Percentiles rank a stretch among this genome's conserved stretches.
These are phyloP conservation scores for Hemitrygon akajei DNA, from an alignment of 2,797 vertebrate genomes.

Conservation along the genomic window DNA sequence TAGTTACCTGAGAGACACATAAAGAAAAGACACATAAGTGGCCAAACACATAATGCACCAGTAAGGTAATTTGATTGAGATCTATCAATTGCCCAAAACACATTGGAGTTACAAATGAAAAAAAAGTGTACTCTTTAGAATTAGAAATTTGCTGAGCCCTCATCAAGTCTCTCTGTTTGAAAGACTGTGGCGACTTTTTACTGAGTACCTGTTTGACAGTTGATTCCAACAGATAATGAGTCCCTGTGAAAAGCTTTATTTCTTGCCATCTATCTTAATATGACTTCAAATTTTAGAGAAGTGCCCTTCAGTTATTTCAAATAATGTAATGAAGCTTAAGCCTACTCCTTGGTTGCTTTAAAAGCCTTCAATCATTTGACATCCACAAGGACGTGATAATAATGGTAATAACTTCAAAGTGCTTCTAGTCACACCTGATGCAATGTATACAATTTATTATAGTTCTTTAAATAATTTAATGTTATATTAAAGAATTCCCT, in stretches of 20 bases:
- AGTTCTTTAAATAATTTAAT: background rate
- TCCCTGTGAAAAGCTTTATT: background rate
- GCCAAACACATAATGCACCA: background rate
- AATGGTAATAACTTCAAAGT: background rate
- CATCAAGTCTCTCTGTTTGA: background rate
- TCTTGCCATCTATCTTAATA: background rate
- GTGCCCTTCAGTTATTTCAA: constrained; percentile 10
- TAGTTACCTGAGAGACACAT: background rate
- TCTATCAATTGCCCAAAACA: background rate
- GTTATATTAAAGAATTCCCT: background rate
- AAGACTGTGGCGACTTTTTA: background rate
- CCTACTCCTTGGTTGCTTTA: background rate
- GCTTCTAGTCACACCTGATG: background rate
- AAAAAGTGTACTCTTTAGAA: background rate
- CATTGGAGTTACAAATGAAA: background rate
- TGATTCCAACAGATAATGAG: background rate
- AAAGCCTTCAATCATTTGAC: background rate
- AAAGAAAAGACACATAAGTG: background rate
- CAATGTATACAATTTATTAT: background rate
- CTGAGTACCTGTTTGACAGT: background rate
- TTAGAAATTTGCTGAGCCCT: background rate
- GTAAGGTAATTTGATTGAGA: background rate
- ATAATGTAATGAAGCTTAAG: background rate
- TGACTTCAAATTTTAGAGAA: background rate
- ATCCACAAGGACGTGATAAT: background rate